A percentile compares a stretch with the other conserved stretches of the same genome.
Evolutionary conservation across 2,113 vertebrate species (phyloP).

Genomic region (Bos javanicus): DNA sequence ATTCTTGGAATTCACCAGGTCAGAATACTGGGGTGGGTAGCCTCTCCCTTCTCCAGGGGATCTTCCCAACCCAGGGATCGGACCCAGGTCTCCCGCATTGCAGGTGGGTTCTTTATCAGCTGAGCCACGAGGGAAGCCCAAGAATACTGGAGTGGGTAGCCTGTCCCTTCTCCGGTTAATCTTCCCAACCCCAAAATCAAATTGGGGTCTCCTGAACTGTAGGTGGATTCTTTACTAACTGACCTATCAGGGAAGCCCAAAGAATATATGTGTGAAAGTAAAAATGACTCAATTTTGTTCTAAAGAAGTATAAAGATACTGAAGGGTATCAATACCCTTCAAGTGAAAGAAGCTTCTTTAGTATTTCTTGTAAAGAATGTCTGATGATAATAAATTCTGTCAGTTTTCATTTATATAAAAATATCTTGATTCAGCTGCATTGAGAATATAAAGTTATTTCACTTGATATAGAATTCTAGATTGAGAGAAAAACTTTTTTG

Average conservation of each 20-base stretch:
- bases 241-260: background rate
- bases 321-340: background rate
- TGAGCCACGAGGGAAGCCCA: background rate
- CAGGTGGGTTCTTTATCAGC: background rate
- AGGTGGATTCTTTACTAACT: background rate
- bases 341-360: background rate
- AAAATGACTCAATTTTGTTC: background rate
- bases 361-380: background rate
- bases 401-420: background rate
- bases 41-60: background rate
- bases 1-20: background rate
- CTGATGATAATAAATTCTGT: background rate
- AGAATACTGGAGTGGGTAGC: background rate
- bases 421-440: background rate
- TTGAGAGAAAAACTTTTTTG: background rate
- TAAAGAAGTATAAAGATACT: background rate
- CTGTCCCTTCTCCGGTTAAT: background rate
- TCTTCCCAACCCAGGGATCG: background rate
- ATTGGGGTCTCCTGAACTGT: background rate
- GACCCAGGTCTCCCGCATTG: background rate
- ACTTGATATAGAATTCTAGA: background rate
- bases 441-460: background rate
- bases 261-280: background rate
- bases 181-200: background rate
- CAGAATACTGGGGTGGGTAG: background rate